These are phyloP conservation scores for Drosophila yooni DNA, from an alignment of 2,888 invertebrate species.

Conservation along the genomic window DNA sequence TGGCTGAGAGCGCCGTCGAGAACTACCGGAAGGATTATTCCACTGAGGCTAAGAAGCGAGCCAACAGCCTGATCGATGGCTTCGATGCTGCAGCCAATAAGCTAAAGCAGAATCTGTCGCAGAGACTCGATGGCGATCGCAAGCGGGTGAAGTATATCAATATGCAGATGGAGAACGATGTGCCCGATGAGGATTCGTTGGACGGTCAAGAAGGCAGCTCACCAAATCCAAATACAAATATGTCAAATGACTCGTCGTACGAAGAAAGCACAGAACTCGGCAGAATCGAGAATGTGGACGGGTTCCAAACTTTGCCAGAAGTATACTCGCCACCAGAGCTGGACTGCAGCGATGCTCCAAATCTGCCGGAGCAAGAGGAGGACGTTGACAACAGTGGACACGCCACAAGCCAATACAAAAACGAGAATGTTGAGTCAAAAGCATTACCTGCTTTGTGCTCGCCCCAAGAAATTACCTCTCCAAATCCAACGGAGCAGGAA, in stretches of 20 bases:
- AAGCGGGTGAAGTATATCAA: background rate
- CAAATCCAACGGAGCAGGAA: background rate
- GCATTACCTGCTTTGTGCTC: background rate
- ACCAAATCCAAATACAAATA: background rate
- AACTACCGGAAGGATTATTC: background rate
- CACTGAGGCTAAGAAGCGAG: background rate
- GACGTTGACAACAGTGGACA: background rate
- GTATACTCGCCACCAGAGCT: background rate
- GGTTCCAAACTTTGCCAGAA: background rate
- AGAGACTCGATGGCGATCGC: background rate
- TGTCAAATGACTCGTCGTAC: background rate
- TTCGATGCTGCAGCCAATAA: background rate
- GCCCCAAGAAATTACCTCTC: background rate
- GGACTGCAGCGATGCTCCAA: background rate
- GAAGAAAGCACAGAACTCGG: background rate
- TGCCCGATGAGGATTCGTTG: background rate
- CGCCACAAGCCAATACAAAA: background rate
- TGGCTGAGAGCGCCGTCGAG: constrained; percentile 18
- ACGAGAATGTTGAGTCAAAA: background rate
- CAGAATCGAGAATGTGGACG: background rate
- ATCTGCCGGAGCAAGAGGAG: background rate
- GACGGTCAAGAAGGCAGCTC: background rate
- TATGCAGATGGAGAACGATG: background rate
- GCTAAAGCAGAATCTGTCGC: constrained; percentile 25
- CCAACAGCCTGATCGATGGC: constrained; percentile 1